Conservation (phyloP, 92 coral and sea anemone species). For the Parazoanthus darwini region DNA sequence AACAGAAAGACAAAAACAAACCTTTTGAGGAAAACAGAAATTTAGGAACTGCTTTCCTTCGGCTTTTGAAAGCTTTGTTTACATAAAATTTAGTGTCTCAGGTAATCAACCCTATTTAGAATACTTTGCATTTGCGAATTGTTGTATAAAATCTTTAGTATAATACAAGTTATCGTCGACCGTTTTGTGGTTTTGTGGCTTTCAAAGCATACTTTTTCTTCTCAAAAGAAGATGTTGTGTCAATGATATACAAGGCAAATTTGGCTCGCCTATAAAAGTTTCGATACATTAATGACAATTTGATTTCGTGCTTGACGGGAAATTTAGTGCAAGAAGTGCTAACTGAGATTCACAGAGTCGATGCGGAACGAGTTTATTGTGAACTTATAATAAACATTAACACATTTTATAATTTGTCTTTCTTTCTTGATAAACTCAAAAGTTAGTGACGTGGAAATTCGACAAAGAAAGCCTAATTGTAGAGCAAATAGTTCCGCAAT, state of each 20-base stretch:
- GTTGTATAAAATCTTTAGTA: constrained; percentile 34
- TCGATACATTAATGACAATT: constrained; percentile 31
- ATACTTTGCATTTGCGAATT: background rate
- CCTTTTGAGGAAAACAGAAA: constrained; percentile 17
- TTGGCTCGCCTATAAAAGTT: constrained; percentile 27
- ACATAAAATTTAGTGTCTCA: background rate
- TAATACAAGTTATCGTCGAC: constrained; percentile 35
- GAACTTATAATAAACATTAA: constrained; percentile 42
- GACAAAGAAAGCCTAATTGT: constrained; percentile 49
- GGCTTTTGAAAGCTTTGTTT: background rate
- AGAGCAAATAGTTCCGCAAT: constrained; percentile 48
- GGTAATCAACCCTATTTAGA: constrained; percentile 1
- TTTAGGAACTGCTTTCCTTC: constrained; percentile 18
- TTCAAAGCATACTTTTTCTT: constrained; percentile 44
- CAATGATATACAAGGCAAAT: constrained; percentile 32
- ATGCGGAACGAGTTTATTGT: constrained; percentile 50
- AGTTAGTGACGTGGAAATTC: constrained; percentile 50
- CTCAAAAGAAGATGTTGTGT: constrained; percentile 37
- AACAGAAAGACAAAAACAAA: constrained; percentile 35
- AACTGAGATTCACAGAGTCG: constrained; percentile 6
- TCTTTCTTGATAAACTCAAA: constrained; percentile 44
- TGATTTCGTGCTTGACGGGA: background rate
- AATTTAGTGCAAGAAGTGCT: constrained; percentile 16
- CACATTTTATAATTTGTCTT: constrained; percentile 44
- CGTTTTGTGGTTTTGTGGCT: constrained; percentile 40